Conservation (phyloP, 2,113 vertebrate genomes). For the Coptodon rendalli region DNA sequence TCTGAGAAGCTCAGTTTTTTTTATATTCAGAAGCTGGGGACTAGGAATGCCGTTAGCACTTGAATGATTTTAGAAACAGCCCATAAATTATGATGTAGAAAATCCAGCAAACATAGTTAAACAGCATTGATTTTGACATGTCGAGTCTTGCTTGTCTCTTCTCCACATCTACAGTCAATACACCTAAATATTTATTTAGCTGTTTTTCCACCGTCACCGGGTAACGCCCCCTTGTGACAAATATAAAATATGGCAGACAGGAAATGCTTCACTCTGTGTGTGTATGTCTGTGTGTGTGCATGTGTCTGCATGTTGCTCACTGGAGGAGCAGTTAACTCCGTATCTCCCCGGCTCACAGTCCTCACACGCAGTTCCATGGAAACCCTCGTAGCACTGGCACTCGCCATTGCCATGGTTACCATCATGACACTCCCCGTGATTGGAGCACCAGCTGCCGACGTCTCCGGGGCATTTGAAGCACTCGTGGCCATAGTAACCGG, state of each 20-base stretch:
- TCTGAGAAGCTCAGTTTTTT: neutral
- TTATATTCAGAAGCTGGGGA: neutral
- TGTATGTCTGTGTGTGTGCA: neutral
- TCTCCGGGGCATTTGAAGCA: conserved; percentile 88
- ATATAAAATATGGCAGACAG: neutral
- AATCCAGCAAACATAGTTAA: neutral
- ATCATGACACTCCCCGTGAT: conserved; percentile 86
- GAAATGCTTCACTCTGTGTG: neutral
- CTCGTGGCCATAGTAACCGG: conserved; percentile 84
- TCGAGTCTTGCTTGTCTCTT: neutral
- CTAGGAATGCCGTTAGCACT: neutral
- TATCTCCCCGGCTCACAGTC: conserved; percentile 90
- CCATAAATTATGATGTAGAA: neutral
- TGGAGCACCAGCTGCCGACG: conserved; percentile 78
- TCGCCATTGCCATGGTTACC: conserved; percentile 80
- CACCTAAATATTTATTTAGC: neutral
- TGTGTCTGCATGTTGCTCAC: conserved; percentile 19
- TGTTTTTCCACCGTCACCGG: neutral
- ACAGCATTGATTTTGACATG: neutral
- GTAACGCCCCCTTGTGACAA: neutral
- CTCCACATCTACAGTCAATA: neutral
- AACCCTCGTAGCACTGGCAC: conserved; percentile 90
- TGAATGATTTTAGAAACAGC: neutral
- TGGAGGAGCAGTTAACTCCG: conserved; percentile 75
- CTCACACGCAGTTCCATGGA: conserved; percentile 92